A percentile compares a stretch with the other conserved stretches of the same genome.
Conservation (phyloP, 2,113 vertebrate species). For the Brachypteracias leptosomus region DNA sequence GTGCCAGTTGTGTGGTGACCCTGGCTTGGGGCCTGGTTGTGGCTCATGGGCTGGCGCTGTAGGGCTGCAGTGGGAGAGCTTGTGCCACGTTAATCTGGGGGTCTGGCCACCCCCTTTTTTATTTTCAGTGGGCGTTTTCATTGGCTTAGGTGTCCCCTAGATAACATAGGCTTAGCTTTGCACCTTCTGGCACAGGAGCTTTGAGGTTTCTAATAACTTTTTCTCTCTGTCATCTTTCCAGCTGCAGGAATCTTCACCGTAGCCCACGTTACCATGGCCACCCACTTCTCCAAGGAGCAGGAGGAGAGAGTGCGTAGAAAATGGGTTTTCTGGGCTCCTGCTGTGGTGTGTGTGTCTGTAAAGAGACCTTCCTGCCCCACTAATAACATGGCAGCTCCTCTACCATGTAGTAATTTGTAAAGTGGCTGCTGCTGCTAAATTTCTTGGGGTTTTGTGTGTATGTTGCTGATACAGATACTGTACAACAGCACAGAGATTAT, state of each 20-base stretch:
- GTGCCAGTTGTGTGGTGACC: fast-evolving
- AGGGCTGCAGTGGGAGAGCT: neutral
- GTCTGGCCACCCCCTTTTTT: fast-evolving
- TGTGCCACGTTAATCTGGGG: fast-evolving
- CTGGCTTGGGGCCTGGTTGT: fast-evolving
- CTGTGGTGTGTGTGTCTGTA: neutral
- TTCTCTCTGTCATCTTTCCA: slow-evolving; percentile 16
- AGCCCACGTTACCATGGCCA: slow-evolving; percentile 68
- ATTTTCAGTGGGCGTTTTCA: fast-evolving
- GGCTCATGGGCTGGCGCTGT: neutral
- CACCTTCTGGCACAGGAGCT: no score
- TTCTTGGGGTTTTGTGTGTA: neutral
- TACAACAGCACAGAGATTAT: neutral
- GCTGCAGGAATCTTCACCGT: slow-evolving; percentile 38
- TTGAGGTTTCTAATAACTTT: neutral
- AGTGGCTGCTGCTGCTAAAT: neutral
- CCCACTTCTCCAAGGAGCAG: slow-evolving; percentile 60
- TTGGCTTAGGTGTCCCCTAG: fast-evolving
- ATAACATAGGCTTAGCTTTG: fast-evolving
- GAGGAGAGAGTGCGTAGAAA: slow-evolving; percentile 75
- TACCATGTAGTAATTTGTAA: neutral
- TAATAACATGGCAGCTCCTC: fast-evolving
- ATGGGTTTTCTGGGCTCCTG: neutral
- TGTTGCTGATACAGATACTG: fast-evolving
- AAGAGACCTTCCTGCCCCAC: neutral